Evolutionary conservation across 2,113 vertebrate species (phyloP).

Genomic region (Camelus dromedarius): DNA sequence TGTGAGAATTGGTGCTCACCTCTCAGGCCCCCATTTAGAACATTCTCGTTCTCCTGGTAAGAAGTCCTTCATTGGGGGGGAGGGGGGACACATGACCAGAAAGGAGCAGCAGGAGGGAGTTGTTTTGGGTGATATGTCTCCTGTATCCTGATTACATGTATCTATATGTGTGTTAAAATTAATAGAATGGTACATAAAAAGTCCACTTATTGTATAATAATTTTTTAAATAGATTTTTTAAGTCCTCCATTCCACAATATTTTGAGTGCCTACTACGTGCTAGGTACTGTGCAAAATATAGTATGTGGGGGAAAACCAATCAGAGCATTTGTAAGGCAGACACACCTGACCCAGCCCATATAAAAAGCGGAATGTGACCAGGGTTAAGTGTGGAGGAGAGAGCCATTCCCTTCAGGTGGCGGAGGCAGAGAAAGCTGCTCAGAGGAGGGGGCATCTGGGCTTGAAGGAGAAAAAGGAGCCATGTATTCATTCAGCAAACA

Average conservation of each 20-base stretch:
- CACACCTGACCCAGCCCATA: too few relatives aligned
- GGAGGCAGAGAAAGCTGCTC: neutral
- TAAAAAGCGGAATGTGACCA: too few relatives aligned
- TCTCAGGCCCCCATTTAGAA: neutral
- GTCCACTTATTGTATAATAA: neutral
- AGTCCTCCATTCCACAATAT: neutral
- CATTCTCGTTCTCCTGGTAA: neutral
- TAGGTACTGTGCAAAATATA: neutral
- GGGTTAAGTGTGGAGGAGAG: rapidly evolving
- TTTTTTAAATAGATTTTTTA: neutral
- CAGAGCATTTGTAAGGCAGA: neutral
- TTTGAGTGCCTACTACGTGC: neutral
- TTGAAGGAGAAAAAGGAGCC: slow-evolving; percentile 29
- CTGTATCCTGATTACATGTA: neutral
- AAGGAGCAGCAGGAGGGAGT: neutral
- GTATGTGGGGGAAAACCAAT: too few relatives aligned
- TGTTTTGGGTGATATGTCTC: neutral
- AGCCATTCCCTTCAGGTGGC: neutral
- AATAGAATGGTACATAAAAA: neutral
- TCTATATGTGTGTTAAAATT: neutral
- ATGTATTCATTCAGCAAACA: neutral
- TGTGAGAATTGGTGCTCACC: neutral
- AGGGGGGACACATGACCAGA: neutral
- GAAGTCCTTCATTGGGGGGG: neutral
- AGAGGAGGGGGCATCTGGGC: neutral